Evolutionary conservation across 2,888 invertebrate genomes (phyloP).

Genomic region (Acanthococcus lagerstroemiae): DNA sequence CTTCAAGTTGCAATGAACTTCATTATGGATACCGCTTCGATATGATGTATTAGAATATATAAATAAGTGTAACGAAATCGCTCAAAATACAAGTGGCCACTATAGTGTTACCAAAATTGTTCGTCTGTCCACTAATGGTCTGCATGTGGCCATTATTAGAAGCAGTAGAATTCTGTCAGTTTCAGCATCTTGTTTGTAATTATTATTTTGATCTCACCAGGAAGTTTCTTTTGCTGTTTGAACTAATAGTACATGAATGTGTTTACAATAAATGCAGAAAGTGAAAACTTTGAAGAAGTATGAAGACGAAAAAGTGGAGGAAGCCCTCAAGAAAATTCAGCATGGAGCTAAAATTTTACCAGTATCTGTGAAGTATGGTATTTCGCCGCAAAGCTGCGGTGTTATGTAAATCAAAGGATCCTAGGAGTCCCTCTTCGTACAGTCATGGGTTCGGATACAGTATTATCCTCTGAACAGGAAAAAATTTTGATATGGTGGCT

Average conservation of each 20-base stretch:
- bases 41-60: background rate
- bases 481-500: background rate
- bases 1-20: background rate
- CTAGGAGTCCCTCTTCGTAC: background rate
- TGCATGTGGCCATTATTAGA: background rate
- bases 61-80: background rate
- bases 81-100: background rate
- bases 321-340: background rate
- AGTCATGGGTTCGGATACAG: background rate
- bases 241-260: background rate
- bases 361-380: background rate
- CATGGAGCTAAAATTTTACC: background rate
- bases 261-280: background rate
- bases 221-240: background rate
- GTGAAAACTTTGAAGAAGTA: background rate
- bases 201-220: background rate
- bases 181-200: background rate
- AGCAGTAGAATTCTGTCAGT: background rate
- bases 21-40: background rate
- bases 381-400: background rate
- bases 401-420: background rate
- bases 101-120: background rate
- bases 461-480: background rate
- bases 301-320: background rate
- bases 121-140: background rate